These are phyloP conservation scores for Merops nubicus DNA, from an alignment of 2,113 vertebrate genomes.

Conservation along the genomic window DNA sequence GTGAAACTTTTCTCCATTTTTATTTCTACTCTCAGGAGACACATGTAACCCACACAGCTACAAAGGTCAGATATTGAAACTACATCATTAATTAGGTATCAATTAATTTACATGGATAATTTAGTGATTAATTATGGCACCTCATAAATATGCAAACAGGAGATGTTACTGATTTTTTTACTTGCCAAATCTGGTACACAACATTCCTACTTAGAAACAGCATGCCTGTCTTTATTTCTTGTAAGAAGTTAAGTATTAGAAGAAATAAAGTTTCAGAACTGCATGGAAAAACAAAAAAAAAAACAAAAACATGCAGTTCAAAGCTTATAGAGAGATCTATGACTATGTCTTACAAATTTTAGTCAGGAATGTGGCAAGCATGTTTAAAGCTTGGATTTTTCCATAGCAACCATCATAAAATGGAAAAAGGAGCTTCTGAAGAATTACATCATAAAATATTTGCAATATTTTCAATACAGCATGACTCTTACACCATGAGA, in stretches of 20 bases:
- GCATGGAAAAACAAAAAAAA: neutral
- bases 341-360: neutral
- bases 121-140: neutral
- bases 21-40: neutral
- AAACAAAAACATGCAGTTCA: neutral
- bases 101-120: neutral
- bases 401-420: neutral
- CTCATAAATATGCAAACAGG: neutral
- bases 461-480: neutral
- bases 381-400: neutral
- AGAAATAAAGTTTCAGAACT: neutral
- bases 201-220: neutral
- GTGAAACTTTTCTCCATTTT: accelerated
- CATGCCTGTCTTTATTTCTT: neutral
- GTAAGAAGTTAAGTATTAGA: neutral
- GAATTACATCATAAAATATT: neutral
- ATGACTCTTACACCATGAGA: neutral
- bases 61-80: neutral
- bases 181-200: neutral
- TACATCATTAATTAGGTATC: neutral
- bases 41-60: neutral
- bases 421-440: neutral
- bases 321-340: neutral
- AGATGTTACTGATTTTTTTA: neutral
- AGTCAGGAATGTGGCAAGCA: neutral